These are phyloP conservation scores for Ascaphus truei DNA, from an alignment of 2,113 vertebrate genomes.

Conservation along the genomic window DNA sequence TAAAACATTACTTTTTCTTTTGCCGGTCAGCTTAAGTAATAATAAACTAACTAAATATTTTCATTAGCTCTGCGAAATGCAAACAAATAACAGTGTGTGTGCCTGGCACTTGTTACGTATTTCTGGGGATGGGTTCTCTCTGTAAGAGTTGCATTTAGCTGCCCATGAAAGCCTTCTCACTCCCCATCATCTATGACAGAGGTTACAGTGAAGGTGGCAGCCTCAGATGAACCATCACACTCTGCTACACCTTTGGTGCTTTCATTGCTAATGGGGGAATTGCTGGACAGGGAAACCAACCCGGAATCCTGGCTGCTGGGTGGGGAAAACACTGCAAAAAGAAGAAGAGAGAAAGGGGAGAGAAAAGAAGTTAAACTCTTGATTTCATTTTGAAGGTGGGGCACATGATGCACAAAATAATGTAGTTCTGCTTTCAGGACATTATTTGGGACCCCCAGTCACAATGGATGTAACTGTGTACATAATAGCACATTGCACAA, in stretches of 20 bases:
- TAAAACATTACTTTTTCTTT: too few relatives aligned
- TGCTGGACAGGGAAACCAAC: conserved; percentile 71
- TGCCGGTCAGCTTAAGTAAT: too few relatives aligned
- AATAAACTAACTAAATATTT: too few relatives aligned
- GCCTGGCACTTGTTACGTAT: background rate
- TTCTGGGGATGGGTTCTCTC: background rate
- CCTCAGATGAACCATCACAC: conserved; percentile 60
- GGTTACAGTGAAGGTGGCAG: conserved; percentile 61
- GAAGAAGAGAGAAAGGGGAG: conserved; percentile 30
- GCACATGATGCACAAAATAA: too few relatives aligned
- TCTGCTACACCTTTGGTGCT: conserved; percentile 67
- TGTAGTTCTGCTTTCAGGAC: conserved; percentile 37
- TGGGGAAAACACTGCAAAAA: conserved; percentile 70
- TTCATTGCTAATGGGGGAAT: conserved; percentile 61
- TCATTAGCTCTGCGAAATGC: too few relatives aligned
- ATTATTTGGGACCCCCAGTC: too few relatives aligned
- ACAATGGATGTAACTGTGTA: too few relatives aligned
- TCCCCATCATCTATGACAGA: conserved; percentile 65
- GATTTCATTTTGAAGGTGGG: background rate
- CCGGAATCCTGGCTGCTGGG: conserved; percentile 68
- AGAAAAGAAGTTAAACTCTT: background rate
- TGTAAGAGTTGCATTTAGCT: background rate
- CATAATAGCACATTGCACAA: too few relatives aligned
- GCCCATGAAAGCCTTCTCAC: conserved; percentile 45
- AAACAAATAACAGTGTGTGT: too few relatives aligned